Evolutionary conservation across 2,797 vertebrate species (phyloP).

Genomic region (Coluber constrictor): DNA sequence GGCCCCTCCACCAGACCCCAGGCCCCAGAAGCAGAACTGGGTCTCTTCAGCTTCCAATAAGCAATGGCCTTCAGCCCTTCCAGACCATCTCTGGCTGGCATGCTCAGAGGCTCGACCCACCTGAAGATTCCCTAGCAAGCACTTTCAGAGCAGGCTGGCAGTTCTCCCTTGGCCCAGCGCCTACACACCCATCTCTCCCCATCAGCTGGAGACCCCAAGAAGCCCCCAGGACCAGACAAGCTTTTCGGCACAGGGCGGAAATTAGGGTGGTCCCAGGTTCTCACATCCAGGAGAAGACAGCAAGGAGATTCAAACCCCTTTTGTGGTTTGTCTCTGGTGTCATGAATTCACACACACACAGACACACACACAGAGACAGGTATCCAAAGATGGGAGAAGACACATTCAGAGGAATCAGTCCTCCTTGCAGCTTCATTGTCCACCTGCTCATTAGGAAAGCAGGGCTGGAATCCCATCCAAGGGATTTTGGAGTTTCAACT

Average conservation of each 20-base stretch:
- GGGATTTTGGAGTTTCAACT: neutral
- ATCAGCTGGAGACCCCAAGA: neutral
- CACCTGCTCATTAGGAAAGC: neutral
- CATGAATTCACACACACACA: neutral
- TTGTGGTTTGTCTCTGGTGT: neutral
- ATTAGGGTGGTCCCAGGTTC: neutral
- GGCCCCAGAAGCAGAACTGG: neutral
- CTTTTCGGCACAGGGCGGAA: neutral
- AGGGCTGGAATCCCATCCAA: neutral
- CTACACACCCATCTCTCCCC: neutral
- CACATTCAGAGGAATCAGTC: neutral
- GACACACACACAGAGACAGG: neutral
- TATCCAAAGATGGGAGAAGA: neutral
- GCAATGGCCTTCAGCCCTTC: neutral
- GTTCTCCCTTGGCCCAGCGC: neutral
- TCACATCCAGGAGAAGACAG: neutral
- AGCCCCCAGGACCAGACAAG: neutral
- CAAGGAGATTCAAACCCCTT: neutral
- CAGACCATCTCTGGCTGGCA: neutral
- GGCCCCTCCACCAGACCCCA: neutral
- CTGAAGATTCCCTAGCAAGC: neutral
- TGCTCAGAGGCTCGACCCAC: no score
- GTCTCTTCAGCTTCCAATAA: neutral
- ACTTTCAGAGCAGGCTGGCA: neutral
- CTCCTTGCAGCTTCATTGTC: neutral